Base-by-base conservation (phyloP, 1,140 invertebrate species). In the Drosophila ambigua region DNA sequence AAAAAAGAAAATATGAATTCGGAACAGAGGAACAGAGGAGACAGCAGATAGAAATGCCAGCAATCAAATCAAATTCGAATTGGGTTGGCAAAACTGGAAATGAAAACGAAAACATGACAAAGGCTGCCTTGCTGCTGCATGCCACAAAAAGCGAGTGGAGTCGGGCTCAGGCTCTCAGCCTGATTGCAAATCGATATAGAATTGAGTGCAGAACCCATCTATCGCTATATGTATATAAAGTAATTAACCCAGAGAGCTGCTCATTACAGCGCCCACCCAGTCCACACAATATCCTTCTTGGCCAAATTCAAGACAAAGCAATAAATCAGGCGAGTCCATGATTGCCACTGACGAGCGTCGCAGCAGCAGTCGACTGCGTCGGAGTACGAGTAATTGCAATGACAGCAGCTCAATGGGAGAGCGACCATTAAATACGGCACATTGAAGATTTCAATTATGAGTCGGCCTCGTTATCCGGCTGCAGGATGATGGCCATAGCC, bases 1-100 rank as follows among this genome's bases (percentile, higher is more conserved):
- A 9, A 16, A 71, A 57, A 69, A 68, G 51, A 20, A 20, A 20
- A 20, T 20, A 68, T 58, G 68, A 23, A 49, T 50, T 20, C 20
- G 20, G 20, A 20, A 20, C 20, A 20, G 20, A 20, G 20, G 20
- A 20, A 20, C 20, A 20, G 20, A 20, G 20, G 1, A 44, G 39
- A 57, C 1, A 16, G 16, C 16, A 68, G 24, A 50, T 23, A 50
- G 52, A 68, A 60, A 55, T 43, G 49, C n/a, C 67, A 54, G 81
- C 81, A 85, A 84, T 87, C 81, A 84, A 80, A 87, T 84, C 77
- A 80, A 84, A 69, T 65, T 51, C 60, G 77, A 84, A 84, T 80
- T 85, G 81, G 69, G 77, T 73, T 80, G 39, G 43, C 44, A 64
- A 51, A 79, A 64, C 55, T 28, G 71, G 46, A 82, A 77, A 80